Evolutionary conservation across 1,140 invertebrate species (phyloP).

Genomic region (Caenorhabditis briggsae): DNA sequence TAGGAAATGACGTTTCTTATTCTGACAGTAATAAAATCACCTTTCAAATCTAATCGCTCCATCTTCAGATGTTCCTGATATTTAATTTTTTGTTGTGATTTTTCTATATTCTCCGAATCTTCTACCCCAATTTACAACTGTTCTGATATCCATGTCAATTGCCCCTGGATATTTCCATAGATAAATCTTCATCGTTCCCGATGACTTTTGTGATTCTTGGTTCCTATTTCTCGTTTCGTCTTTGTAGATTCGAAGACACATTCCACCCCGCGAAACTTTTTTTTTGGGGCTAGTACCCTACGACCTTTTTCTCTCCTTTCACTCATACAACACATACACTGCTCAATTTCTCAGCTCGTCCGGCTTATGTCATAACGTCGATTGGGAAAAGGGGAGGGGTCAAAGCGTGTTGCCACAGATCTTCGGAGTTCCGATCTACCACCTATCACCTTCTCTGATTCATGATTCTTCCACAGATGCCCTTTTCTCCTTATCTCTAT

Average conservation of each 20-base stretch:
- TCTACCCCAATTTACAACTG: too few relatives aligned
- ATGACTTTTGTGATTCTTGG: constrained; percentile 39
- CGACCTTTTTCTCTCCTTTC: constrained; percentile 52
- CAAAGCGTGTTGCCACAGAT: constrained; percentile 23
- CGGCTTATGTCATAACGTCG: constrained; percentile 49
- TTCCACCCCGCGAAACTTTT: constrained; percentile 47
- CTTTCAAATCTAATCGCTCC: too few relatives aligned
- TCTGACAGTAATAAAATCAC: too few relatives aligned
- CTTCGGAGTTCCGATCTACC: constrained; percentile 1
- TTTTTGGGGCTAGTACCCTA: constrained; percentile 43
- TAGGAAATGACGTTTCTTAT: too few relatives aligned
- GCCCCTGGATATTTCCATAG: background rate
- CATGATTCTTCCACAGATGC: background rate
- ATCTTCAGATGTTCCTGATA: too few relatives aligned
- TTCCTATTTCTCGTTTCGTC: constrained; percentile 47
- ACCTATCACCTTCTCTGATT: background rate
- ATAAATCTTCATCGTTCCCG: constrained; percentile 17
- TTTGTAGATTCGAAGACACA: constrained; percentile 47
- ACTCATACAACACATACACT: constrained; percentile 51
- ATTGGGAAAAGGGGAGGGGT: background rate
- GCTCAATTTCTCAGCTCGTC: constrained; percentile 53
- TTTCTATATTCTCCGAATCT: too few relatives aligned
- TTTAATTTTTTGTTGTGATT: too few relatives aligned
- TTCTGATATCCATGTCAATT: too few relatives aligned
- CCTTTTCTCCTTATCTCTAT: background rate